Conservation (phyloP, 2,113 vertebrate genomes). For the Artemisiospiza belli region DNA sequence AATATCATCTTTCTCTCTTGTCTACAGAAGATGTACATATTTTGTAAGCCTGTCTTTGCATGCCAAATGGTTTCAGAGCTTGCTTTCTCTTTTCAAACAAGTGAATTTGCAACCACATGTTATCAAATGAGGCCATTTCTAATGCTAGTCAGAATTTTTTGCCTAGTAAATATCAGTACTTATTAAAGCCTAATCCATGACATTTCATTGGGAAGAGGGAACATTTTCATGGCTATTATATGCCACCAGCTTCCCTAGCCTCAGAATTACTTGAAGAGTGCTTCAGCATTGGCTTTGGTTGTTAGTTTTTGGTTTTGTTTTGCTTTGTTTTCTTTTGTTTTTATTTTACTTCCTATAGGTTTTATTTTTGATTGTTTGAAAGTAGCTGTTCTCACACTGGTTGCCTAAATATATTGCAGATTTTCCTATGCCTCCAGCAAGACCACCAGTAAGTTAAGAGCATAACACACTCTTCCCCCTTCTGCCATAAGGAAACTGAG, state of each 20-base stretch:
- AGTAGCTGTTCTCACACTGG: not conserved
- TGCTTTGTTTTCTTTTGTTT: too few species aligned
- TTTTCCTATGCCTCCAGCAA: not conserved
- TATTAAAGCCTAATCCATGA: not conserved
- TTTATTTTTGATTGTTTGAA: not conserved
- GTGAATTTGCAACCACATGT: not conserved
- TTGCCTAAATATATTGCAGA: not conserved
- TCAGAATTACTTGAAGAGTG: not conserved
- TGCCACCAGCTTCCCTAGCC: not conserved
- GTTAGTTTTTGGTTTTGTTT: rapidly evolving
- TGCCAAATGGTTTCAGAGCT: not conserved
- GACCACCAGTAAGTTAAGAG: not conserved
- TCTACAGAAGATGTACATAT: not conserved
- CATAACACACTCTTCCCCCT: not conserved
- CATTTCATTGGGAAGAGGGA: not conserved
- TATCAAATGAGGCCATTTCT: not conserved
- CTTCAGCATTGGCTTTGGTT: not conserved
- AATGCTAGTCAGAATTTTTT: not conserved
- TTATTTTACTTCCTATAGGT: not conserved
- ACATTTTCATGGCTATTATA: not conserved
- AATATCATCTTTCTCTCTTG: not conserved
- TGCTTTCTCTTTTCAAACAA: not conserved
- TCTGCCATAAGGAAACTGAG: not conserved
- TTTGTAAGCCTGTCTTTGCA: not conserved
- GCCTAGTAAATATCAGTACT: not conserved